These are phyloP conservation scores for Geococcyx californianus DNA, from an alignment of 2,113 vertebrate species.

Conservation along the genomic window DNA sequence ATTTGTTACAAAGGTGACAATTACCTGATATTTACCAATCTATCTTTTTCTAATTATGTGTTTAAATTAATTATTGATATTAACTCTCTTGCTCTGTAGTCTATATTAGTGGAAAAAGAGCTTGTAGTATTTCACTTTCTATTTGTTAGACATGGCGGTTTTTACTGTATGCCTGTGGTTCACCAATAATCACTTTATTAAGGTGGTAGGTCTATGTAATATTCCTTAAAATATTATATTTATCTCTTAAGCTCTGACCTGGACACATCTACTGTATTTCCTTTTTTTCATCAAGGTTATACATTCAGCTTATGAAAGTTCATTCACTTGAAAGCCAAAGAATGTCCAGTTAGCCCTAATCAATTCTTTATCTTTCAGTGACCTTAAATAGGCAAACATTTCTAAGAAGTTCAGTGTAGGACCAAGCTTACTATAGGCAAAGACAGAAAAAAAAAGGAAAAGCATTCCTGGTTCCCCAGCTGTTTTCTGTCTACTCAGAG, in stretches of 20 bases:
- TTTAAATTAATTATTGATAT: slow-evolving; percentile 17
- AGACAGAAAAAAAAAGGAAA: background rate
- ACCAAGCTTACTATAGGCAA: background rate
- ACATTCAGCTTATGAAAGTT: background rate
- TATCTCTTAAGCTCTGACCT: background rate
- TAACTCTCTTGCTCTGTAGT: background rate
- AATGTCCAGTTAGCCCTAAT: background rate
- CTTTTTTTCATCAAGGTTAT: background rate
- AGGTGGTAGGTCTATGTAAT: background rate
- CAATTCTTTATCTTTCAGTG: background rate
- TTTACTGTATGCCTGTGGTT: background rate
- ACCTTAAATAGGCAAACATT: background rate
- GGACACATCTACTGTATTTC: background rate
- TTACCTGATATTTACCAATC: background rate
- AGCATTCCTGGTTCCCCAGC: background rate
- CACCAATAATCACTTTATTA: background rate
- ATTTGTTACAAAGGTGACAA: background rate
- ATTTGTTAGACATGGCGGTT: background rate
- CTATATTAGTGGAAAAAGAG: background rate
- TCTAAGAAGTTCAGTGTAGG: background rate
- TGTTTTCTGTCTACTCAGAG: background rate
- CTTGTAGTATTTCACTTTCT: slow-evolving; percentile 17
- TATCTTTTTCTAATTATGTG: background rate
- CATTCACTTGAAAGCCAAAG: background rate
- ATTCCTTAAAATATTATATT: background rate